phyloP scores from a whole-genome alignment of 2,113 vertebrate genomes.

The Epinephelus moara region DNA sequence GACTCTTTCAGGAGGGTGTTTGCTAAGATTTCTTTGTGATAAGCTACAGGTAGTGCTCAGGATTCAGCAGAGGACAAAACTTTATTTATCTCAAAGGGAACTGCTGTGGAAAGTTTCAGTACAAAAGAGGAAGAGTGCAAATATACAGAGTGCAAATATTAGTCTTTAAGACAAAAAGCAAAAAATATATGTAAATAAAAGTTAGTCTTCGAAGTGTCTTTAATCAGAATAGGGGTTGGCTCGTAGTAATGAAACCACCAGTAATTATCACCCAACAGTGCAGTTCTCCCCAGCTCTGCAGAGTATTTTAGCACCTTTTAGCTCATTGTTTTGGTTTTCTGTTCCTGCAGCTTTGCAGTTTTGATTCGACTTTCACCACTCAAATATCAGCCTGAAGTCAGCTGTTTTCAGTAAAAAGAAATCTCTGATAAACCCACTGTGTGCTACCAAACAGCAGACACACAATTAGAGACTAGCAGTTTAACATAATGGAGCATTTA shows the following conservation, averaged over 20 bases:
- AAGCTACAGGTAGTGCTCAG: background rate
- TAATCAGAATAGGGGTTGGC: background rate
- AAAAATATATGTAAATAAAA: background rate
- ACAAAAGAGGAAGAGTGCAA: background rate
- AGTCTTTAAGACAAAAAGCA: background rate
- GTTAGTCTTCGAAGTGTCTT: background rate
- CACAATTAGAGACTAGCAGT: background rate
- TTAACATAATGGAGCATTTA: background rate
- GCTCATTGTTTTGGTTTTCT: background rate
- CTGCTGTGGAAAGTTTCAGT: background rate
- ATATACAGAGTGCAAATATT: background rate
- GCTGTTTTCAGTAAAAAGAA: slow-evolving; percentile 1
- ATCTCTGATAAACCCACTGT: background rate
- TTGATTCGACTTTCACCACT: background rate
- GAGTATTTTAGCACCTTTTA: background rate
- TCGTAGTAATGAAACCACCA: background rate
- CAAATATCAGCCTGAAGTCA: background rate
- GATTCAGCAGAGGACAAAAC: background rate
- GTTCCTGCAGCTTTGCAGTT: background rate
- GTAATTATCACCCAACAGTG: background rate
- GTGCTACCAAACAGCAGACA: background rate
- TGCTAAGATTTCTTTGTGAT: slow-evolving; percentile 10
- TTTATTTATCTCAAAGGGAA: background rate
- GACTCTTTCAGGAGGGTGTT: background rate
- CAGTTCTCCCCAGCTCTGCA: background rate